Percentiles rank a stretch among this genome's conserved stretches.
phyloP scores from a whole-genome alignment of 2,113 vertebrate genomes.

The Oenanthe melanoleuca region DNA sequence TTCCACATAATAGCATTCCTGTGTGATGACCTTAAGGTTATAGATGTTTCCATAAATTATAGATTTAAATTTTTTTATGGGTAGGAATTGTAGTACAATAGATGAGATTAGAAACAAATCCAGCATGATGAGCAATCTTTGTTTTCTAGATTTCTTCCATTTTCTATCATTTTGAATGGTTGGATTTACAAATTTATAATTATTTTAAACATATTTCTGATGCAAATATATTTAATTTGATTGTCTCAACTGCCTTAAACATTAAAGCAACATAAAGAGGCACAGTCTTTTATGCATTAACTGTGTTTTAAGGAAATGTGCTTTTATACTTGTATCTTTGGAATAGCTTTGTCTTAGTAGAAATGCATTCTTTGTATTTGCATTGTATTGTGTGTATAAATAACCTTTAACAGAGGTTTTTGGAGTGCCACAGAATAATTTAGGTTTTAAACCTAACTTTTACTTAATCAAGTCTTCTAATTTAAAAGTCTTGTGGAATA shows the following conservation, averaged over 20 bases:
- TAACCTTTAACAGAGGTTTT: not conserved
- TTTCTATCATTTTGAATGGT: not conserved
- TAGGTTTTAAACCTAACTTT: not conserved
- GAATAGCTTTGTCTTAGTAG: not conserved
- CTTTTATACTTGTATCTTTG: not conserved
- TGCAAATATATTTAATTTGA: not conserved
- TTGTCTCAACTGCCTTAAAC: not conserved
- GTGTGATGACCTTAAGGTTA: conserved; percentile 2
- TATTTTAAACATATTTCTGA: not conserved
- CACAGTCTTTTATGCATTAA: not conserved
- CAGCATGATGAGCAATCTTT: not conserved
- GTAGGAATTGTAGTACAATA: not conserved
- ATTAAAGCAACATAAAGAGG: not conserved
- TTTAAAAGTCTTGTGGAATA: conserved; percentile 29
- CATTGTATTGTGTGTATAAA: not conserved
- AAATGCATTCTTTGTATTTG: not conserved
- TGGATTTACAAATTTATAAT: not conserved
- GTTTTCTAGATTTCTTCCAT: not conserved
- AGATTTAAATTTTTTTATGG: not conserved
- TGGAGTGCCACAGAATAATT: not conserved
- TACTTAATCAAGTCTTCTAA: conserved; percentile 3
- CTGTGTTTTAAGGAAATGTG: not conserved
- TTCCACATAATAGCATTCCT: conserved; percentile 27
- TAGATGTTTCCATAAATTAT: conserved; percentile 26
- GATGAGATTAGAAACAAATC: not conserved